phyloP scores from a whole-genome alignment of 2,113 vertebrate species.

The Saguinus midas region DNA sequence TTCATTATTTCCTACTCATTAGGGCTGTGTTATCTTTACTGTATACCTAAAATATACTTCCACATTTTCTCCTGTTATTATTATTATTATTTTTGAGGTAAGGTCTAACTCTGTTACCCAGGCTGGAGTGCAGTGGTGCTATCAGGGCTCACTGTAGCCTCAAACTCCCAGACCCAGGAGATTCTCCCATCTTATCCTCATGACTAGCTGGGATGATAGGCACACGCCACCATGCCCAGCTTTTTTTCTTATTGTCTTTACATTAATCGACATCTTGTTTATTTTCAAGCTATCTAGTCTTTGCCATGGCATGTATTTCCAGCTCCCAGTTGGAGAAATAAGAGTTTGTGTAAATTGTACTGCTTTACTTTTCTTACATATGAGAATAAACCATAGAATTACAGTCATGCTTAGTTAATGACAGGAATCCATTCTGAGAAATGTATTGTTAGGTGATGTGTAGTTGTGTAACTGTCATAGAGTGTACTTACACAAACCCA shows the following conservation, averaged over 20 bases:
- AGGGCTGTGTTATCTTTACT: neutral
- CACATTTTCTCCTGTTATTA: neutral
- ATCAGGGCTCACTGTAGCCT: neutral
- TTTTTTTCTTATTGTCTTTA: neutral
- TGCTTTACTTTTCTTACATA: slow-evolving; percentile 17
- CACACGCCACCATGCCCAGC: neutral
- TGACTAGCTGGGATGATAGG: neutral
- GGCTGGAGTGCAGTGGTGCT: neutral
- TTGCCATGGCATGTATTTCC: neutral
- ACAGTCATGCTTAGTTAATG: neutral
- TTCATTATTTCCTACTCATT: neutral
- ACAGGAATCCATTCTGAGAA: neutral
- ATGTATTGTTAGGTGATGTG: neutral
- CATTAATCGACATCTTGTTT: neutral
- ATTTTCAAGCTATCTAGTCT: slow-evolving; percentile 4
- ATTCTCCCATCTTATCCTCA: neutral
- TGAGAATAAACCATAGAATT: neutral
- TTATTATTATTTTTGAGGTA: neutral
- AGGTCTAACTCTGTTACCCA: neutral
- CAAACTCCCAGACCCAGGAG: neutral
- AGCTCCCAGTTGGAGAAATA: slow-evolving; percentile 21
- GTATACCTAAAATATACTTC: neutral
- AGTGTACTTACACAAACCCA: neutral
- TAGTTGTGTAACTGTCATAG: neutral
- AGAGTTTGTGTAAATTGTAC: neutral